Percentiles rank a stretch among this genome's conserved stretches.
phyloP scores from a whole-genome alignment of 2,888 invertebrate genomes.

The Drosophila quinaria region DNA sequence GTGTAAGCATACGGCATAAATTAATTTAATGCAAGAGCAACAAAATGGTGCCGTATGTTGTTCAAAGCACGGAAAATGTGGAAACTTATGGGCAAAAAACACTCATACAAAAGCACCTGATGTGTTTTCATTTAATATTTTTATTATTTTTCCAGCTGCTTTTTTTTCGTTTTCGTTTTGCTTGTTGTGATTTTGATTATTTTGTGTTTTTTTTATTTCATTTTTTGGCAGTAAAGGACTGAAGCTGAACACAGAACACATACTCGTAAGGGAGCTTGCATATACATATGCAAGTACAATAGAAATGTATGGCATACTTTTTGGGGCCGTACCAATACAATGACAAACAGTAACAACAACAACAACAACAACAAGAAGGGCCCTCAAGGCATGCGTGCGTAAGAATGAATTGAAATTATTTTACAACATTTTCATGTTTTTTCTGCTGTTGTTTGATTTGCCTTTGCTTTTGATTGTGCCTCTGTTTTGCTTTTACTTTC shows the following conservation, averaged over 20 bases:
- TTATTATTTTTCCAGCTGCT: constrained; percentile 13
- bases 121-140: constrained; percentile 25
- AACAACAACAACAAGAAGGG: neutral
- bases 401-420: constrained; percentile 78
- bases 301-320: constrained; percentile 19
- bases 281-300: neutral
- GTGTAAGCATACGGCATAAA: constrained; percentile 47
- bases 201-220: constrained; percentile 31
- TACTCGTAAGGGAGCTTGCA: neutral
- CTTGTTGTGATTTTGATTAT: constrained; percentile 34
- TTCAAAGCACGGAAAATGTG: constrained; percentile 13
- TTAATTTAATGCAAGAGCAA: constrained; percentile 47
- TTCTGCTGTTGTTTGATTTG: constrained; percentile 63
- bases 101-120: constrained; percentile 32
- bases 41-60: constrained; percentile 15
- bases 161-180: constrained; percentile 11
- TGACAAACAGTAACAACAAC: constrained; percentile 23
- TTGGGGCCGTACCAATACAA: constrained; percentile 37
- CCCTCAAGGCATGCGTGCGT: constrained; percentile 63
- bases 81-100: constrained; percentile 23
- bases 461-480: constrained; percentile 28
- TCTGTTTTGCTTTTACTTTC: constrained; percentile 15
- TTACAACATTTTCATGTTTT: constrained; percentile 76
- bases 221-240: constrained; percentile 54
- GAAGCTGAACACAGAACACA: constrained; percentile 45